Evolutionary conservation across 2,888 invertebrate species (phyloP).

Genomic region (Perdita meconis): DNA sequence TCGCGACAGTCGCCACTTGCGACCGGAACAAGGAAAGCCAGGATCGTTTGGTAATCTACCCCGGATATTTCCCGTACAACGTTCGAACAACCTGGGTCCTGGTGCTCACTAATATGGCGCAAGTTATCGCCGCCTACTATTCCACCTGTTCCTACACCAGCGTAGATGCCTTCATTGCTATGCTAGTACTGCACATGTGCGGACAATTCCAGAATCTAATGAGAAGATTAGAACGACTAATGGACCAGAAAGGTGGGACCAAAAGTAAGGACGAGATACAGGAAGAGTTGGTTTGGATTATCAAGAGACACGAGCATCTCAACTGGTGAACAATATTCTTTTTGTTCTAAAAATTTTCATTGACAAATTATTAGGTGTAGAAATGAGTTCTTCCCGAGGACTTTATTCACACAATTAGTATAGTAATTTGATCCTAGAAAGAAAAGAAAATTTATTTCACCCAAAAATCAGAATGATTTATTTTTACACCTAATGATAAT

Average conservation of each 20-base stretch:
- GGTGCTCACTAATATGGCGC: constrained; percentile 40
- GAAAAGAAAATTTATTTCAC: no score
- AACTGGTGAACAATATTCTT: constrained; percentile 42
- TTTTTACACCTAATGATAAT: no score
- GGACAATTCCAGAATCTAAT: constrained; percentile 59
- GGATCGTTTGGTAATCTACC: constrained; percentile 35
- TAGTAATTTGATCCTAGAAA: no score
- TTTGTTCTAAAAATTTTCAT: no score
- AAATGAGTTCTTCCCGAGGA: no score
- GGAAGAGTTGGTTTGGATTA: constrained; percentile 47
- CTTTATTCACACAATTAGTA: no score
- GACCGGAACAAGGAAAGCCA: background rate
- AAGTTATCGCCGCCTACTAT: constrained; percentile 43
- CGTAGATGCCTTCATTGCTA: constrained; percentile 62
- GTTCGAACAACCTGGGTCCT: constrained; percentile 18
- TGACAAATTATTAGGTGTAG: no score
- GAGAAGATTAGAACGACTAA: constrained; percentile 22
- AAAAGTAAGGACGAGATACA: constrained; percentile 11
- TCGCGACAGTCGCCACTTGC: background rate
- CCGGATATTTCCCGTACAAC: constrained; percentile 58
- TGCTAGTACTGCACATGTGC: constrained; percentile 63
- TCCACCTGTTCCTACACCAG: constrained; percentile 54
- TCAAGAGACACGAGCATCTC: constrained; percentile 59
- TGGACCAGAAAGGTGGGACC: background rate
- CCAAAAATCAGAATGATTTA: no score